phyloP scores from a whole-genome alignment of 2,888 invertebrate genomes.

The Zeuzera pyrina region DNA sequence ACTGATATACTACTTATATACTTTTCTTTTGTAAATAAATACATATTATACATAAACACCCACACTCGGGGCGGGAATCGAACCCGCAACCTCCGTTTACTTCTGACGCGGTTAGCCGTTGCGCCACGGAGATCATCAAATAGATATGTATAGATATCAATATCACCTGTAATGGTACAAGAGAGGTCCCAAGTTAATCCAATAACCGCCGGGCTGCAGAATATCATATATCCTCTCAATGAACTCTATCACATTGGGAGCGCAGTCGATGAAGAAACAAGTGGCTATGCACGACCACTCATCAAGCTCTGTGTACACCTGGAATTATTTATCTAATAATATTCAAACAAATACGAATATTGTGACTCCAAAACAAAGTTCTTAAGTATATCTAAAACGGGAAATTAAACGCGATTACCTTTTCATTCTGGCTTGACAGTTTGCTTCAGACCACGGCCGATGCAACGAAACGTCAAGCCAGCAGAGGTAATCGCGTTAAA shows the following conservation, averaged over 20 bases:
- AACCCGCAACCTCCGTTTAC: too few relatives aligned
- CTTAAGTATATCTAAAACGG: not conserved
- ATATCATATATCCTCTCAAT: slow-evolving; percentile 93
- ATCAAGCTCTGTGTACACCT: slow-evolving; percentile 79
- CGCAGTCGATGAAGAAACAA: slow-evolving; percentile 99
- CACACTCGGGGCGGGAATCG: too few relatives aligned
- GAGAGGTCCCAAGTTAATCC: slow-evolving; percentile 94
- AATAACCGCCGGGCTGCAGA: slow-evolving; percentile 89
- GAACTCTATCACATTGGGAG: slow-evolving; percentile 95
- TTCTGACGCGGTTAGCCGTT: too few relatives aligned
- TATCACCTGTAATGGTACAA: slow-evolving; percentile 87
- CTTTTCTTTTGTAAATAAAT: too few relatives aligned
- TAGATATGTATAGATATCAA: not conserved
- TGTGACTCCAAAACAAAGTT: not conserved
- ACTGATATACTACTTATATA: too few relatives aligned
- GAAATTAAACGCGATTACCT: too few relatives aligned
- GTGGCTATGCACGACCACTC: slow-evolving; percentile 95
- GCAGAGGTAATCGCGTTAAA: too few relatives aligned
- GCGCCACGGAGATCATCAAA: too few relatives aligned
- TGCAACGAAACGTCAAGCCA: too few relatives aligned
- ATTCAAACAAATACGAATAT: not conserved
- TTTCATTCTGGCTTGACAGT: too few relatives aligned
- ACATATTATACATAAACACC: too few relatives aligned
- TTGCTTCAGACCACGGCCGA: too few relatives aligned
- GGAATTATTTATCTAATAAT: slow-evolving; percentile 17